Evolutionary conservation across 2,113 vertebrate species (phyloP), one percentile per base, ranked within the genome.

Genomic region (Myiagra hebetior): DNA sequence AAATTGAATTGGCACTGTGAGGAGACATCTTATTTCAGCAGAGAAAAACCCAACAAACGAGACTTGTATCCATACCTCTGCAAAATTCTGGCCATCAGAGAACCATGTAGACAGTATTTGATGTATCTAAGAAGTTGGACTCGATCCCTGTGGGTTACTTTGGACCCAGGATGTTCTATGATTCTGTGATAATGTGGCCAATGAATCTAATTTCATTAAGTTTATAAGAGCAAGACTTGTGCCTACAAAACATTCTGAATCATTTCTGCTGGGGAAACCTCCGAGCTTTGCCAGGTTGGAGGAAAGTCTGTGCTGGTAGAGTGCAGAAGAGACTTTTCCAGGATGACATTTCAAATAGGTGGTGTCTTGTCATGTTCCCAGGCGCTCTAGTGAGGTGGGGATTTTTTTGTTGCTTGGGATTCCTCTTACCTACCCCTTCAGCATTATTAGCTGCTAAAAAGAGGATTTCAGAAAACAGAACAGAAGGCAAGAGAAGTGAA

Each of bases 51-150:
- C 7, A 53, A n/a, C 5, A 57, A 44, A 39, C 46, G 31, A 74
- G 59, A 33, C 6, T 47, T 47, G 17, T 27, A 23, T 15, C n/a
- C 11, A 23, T 2, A 27, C 8, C 47, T 50, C 50, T 63, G 68
- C 39, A 87, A 70, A 64, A 9, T 47, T 79, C 52, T 64, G 49
- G 35, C 16, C 13, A 15, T 55, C 42, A 59, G 15, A 74, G 42
- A 35, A 18, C 17, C 41, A 13, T 0, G 0, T 9, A 77, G 68
- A 35, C 0, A 7, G 7, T 8, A 22, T 44, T 55, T 46, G 15
- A 23, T 19, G 4, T 35, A 27, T 41, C 15, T 47, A 28, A 49
- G 57, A 49, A 47, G 30, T 4, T 55, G 47, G n/a, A 27, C 26
- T 55, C 0, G 0, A 6, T 62, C 53, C 24, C 24, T 22, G 23